Percentiles rank a stretch among this genome's conserved stretches.
These are phyloP conservation scores for Epistrophe grossulariae DNA, from an alignment of 2,888 invertebrate genomes.

Conservation along the genomic window DNA sequence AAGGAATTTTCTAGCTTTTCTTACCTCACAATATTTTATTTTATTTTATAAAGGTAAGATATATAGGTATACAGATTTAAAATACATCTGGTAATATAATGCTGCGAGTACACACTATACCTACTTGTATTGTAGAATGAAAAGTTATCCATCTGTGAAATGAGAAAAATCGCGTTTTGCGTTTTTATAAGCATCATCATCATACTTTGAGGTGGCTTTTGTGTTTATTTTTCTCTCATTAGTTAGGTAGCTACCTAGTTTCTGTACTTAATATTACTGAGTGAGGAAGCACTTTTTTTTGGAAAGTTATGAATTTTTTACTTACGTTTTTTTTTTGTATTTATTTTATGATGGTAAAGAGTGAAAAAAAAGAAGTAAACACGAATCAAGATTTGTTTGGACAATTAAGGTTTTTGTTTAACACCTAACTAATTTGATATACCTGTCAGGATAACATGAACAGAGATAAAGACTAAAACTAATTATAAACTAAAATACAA, in stretches of 20 bases:
- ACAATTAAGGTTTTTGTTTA: neutral
- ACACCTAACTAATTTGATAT: neutral
- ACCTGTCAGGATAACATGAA: neutral
- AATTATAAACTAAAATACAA: too few species aligned
- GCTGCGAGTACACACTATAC: neutral
- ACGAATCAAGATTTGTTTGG: neutral
- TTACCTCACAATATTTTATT: conserved; percentile 17
- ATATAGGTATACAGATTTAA: neutral
- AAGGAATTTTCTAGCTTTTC: conserved; percentile 68
- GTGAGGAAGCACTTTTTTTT: conserved; percentile 16
- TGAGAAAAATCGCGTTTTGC: conserved; percentile 67
- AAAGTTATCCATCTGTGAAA: conserved; percentile 74
- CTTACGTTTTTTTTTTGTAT: neutral
- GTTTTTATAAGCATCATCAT: conserved; percentile 30
- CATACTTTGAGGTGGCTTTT: conserved; percentile 54
- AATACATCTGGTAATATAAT: conserved; percentile 14
- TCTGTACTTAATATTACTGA: conserved; percentile 1
- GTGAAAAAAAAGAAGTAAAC: neutral
- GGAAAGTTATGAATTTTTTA: conserved; percentile 14
- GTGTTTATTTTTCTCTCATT: conserved; percentile 49
- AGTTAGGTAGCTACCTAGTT: conserved; percentile 41
- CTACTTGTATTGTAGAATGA: conserved; percentile 19
- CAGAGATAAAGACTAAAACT: too few species aligned
- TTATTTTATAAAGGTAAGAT: neutral
- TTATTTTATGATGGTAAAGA: neutral